Base-by-base conservation (phyloP, 2,797 vertebrate genomes). In the Microtus obscurus region DNA sequence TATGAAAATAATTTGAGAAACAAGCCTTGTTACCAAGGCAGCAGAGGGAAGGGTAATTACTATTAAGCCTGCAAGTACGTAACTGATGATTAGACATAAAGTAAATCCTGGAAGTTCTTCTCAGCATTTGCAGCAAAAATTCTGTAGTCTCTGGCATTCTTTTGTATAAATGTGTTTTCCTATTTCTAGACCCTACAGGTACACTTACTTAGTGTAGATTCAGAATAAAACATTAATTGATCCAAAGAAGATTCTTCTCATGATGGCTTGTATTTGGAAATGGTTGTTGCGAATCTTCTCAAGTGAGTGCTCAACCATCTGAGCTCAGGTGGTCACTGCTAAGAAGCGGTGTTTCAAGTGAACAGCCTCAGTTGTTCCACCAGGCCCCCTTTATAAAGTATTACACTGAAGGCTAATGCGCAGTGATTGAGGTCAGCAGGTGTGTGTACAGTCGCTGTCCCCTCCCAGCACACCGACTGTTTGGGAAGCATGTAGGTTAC, bases 161-260 rank as follows among this genome's bases (percentile, higher is more conserved):
- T 21, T 48, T 90, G 0, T 89, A 78, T 59, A 78, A 19, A 11
- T 93, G 29, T 92, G 37, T 79, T 90, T 88, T 80, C 73, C 69
- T 61, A 2, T 71, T 95, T 97, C 86, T 82, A 94, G 93, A 76
- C 97, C 61, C 82, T 97, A 89, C 97, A 98, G 97, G 98, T 97
- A 97, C 96, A 97, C 97, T 97, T 96, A 95, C 97, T 97, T 96
- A 95, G 12, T 79, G 37, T 95, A 76, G 82, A 97, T 98, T 97
- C 97, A 96, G 87, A 97, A 97, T 97, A 97, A 92, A 97, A 97
- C 96, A 98, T 97, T 97, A 98, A 98, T 96, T 97, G 96, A 92
- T 89, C 92, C 97, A 97, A 96, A 93, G 93, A 74, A 97, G 95
- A 79, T 95, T 97, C 97, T 97, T 92, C 89, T 95, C 90, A 74